phyloP scores from a whole-genome alignment of 23 tunicate genomes.

The Ciona savignyi region DNA sequence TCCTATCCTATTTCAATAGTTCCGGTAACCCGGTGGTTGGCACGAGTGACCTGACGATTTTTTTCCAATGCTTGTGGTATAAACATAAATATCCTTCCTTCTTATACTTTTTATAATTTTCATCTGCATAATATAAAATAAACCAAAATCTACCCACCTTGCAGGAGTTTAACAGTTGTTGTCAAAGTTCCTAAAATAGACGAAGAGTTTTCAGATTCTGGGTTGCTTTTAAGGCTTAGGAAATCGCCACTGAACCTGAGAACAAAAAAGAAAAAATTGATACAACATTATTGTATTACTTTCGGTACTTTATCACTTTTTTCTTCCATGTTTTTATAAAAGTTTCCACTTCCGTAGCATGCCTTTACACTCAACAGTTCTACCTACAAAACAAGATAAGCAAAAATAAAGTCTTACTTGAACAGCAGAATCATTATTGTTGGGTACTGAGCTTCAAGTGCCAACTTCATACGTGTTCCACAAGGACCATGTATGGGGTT shows the following conservation, averaged over 20 bases:
- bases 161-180: neutral
- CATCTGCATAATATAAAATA: neutral
- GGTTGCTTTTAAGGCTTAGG: neutral
- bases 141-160: neutral
- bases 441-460: conserved; percentile 39
- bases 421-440: conserved; percentile 18
- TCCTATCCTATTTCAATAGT: no score
- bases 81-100: no score
- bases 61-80: no score
- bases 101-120: no score
- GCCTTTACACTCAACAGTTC: no score
- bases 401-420: conserved; percentile 58
- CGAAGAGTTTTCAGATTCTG: neutral
- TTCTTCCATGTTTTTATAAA: no score
- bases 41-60: no score
- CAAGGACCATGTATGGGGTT: conserved; percentile 54
- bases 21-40: no score
- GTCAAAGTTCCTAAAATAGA: neutral
- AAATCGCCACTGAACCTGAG: neutral
- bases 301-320: neutral
- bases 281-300: neutral
- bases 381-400: no score
- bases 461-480: conserved; percentile 14
- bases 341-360: no score
- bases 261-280: neutral